Base-by-base conservation (phyloP, 2,888 invertebrate genomes). In the Phymatocera aterrima region DNA sequence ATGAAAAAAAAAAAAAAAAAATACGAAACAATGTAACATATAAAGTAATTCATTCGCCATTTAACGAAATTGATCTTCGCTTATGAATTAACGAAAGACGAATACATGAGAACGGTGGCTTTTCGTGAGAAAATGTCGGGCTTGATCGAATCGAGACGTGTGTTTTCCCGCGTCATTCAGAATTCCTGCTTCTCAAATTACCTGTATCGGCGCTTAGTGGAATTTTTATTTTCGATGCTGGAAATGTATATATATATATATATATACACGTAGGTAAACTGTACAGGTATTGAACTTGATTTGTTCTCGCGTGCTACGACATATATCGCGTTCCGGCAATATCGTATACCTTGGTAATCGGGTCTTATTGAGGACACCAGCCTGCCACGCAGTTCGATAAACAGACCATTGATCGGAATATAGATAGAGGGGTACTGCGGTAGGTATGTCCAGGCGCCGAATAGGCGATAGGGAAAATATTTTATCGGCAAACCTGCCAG, bases 321-420 rank as follows among this genome's bases (percentile, higher is more conserved):
- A 64, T 37, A 43, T 12, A 43, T 18, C n/a, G n/a, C 37, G 34
- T n/a, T 2, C 18, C 37, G 64, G n/a, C 64, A 64, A 68, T 68
- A 68, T 68, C 28, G n/a, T n/a, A n/a, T 28, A 6, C 8, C n/a
- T 28, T 28, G 24, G 43, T 6, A 24, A 43, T 68, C 43, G 24
- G 24, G 24, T 5, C 12, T 43, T 68, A 68, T 68, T 43, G 21
- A 43, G 28, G 24, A 68, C 40, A 68, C 68, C 68, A 43, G 68
- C 18, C 68, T 68, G 68, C 18, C 43, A 68, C 68, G 21, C 46
- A 68, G 46, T 68, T 24, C 68, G 68, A 68, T 68, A 68, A 68
- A 68, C 68, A 46, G 24, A n/a, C 43, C 46, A 34, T 68, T 46
- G 68, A 46, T 24, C 24, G 46, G 12, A 68, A 37, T 64, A 34